Evolutionary conservation across 2,888 invertebrate species (phyloP).

Genomic region (Drosophila tripunctata): DNA sequence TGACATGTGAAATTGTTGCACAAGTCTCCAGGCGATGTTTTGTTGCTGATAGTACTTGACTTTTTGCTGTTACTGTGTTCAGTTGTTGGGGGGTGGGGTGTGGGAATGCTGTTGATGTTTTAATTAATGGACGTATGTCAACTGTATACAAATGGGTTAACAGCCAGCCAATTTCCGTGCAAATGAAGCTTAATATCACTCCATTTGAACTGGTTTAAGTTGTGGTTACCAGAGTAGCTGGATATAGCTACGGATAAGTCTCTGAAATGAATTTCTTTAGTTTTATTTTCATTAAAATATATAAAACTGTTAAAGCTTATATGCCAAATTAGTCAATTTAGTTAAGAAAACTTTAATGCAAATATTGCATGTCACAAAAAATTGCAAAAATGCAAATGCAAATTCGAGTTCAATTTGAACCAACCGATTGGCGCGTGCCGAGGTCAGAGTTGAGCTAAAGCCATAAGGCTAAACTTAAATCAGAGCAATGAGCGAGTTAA

Average conservation of each 20-base stretch:
- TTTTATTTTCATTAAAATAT: neutral
- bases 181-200: slow-evolving; percentile 27
- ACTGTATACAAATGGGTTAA: slow-evolving; percentile 60
- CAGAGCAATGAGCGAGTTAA: slow-evolving; percentile 14
- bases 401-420: neutral
- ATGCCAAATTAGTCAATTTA: no score
- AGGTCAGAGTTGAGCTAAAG: slow-evolving; percentile 1
- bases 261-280: neutral
- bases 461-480: slow-evolving; percentile 30
- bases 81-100: slow-evolving; percentile 15
- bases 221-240: neutral
- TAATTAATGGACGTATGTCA: slow-evolving; percentile 69
- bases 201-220: slow-evolving; percentile 5
- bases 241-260: no score
- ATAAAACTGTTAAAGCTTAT: neutral
- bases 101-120: slow-evolving; percentile 54
- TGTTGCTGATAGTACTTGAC: slow-evolving; percentile 36
- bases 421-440: neutral
- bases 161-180: slow-evolving; percentile 50
- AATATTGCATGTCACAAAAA: neutral
- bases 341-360: neutral
- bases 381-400: neutral
- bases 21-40: slow-evolving; percentile 68
- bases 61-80: slow-evolving; percentile 22
- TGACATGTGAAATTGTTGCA: slow-evolving; percentile 72